A percentile compares a stretch with the other conserved stretches of the same genome.
Evolutionary conservation across 1,140 invertebrate genomes (phyloP).

Genomic region (Trichomalopsis sarcophagae): DNA sequence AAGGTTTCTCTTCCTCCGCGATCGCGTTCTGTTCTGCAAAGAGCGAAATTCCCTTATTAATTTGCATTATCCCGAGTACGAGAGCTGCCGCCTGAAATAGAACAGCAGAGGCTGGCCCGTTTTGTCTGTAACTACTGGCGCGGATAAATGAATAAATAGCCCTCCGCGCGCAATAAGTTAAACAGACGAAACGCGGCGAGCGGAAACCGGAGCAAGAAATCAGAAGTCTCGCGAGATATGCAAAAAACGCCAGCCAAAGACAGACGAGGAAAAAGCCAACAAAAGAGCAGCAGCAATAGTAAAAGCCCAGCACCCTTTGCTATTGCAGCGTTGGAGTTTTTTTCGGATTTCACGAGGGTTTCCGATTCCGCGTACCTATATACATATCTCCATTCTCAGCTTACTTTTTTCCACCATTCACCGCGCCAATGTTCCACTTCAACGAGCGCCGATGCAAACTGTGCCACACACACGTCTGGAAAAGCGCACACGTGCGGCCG

Average conservation of each 20-base stretch:
- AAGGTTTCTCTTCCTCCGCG: too few relatives aligned
- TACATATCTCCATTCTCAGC: not conserved
- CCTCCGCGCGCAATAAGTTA: not conserved
- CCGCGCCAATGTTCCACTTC: constrained; percentile 27
- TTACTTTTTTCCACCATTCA: not conserved
- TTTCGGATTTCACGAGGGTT: constrained; percentile 15
- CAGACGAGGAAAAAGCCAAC: not conserved
- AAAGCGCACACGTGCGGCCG: constrained; percentile 5
- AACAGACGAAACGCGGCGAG: not conserved
- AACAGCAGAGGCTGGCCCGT: not conserved
- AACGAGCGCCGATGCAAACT: constrained; percentile 22
- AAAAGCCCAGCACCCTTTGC: not conserved
- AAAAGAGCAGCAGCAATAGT: not conserved
- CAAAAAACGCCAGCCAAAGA: not conserved
- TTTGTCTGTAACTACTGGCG: not conserved
- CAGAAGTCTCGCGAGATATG: not conserved
- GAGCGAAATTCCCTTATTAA: too few relatives aligned
- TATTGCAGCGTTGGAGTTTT: constrained; percentile 19
- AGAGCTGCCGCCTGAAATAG: not conserved
- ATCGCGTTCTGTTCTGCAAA: too few relatives aligned
- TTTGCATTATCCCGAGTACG: too few relatives aligned
- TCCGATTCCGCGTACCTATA: constrained; percentile 4
- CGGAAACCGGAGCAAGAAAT: not conserved
- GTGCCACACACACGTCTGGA: not conserved
- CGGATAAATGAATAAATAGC: constrained; percentile 5